Evolutionary conservation across 2,797 vertebrate genomes (phyloP).

Genomic region (Propithecus perrieri): DNA sequence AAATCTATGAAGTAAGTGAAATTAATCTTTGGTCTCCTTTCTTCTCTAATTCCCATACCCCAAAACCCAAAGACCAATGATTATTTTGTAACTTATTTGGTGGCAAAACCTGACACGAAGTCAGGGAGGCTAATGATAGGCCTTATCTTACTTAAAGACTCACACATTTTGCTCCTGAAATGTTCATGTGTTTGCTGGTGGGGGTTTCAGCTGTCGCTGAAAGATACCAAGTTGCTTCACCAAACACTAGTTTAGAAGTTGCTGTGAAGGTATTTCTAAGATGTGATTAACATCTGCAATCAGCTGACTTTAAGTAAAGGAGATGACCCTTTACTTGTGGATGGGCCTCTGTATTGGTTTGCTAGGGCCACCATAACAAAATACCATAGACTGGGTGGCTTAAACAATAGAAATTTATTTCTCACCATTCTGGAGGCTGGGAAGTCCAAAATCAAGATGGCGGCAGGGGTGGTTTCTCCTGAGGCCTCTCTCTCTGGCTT

Average conservation of each 20-base stretch:
- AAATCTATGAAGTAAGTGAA: background rate
- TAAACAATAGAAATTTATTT: background rate
- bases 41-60: background rate
- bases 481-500: background rate
- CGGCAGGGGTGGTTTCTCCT: background rate
- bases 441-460: background rate
- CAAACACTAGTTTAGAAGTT: background rate
- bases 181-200: too few species aligned
- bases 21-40: background rate
- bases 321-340: background rate
- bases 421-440: background rate
- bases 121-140: background rate
- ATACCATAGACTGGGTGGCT: background rate
- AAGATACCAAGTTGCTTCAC: too few species aligned
- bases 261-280: background rate
- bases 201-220: fast-evolving
- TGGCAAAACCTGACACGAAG: background rate
- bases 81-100: background rate
- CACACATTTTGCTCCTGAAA: background rate
- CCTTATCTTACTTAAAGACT: background rate
- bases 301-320: background rate
- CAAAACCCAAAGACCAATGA: background rate
- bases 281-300: too few species aligned
- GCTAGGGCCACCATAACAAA: background rate
- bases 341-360: background rate